Conservation (phyloP, 2,113 vertebrate species). For the Nycticryphes semicollaris region DNA sequence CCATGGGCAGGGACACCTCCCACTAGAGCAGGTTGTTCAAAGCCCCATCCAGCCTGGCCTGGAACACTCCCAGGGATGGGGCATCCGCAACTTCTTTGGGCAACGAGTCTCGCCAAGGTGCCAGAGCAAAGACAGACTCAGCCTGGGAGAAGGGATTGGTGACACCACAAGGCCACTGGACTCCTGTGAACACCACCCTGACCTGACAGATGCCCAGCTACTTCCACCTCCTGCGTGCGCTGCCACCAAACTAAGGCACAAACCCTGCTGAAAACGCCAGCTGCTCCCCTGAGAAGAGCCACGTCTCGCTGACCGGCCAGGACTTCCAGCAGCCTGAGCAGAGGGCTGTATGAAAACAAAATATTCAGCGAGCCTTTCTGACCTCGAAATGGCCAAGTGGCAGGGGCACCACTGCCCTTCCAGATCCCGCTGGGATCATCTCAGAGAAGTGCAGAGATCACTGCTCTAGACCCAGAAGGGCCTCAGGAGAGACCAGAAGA, state of each 20-base stretch:
- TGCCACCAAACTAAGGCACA: accelerated
- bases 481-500: neutral
- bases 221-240: accelerated
- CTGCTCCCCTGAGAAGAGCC: no score
- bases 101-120: no score
- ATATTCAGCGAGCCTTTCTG: no score
- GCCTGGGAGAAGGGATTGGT: no score
- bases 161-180: no score
- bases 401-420: no score
- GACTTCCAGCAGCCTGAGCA: neutral
- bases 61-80: no score
- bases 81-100: no score
- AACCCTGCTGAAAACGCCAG: neutral
- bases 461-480: neutral
- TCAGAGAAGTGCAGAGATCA: neutral
- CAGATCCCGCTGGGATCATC: neutral
- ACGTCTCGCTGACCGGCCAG: accelerated
- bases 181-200: neutral
- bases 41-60: no score
- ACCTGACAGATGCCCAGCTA: accelerated
- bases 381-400: neutral
- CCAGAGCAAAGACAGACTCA: neutral
- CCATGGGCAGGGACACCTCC: no score
- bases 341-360: accelerated
- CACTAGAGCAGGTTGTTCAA: no score